These are phyloP conservation scores for Danaus melanippus DNA, from an alignment of 1,140 invertebrate genomes.

Conservation along the genomic window DNA sequence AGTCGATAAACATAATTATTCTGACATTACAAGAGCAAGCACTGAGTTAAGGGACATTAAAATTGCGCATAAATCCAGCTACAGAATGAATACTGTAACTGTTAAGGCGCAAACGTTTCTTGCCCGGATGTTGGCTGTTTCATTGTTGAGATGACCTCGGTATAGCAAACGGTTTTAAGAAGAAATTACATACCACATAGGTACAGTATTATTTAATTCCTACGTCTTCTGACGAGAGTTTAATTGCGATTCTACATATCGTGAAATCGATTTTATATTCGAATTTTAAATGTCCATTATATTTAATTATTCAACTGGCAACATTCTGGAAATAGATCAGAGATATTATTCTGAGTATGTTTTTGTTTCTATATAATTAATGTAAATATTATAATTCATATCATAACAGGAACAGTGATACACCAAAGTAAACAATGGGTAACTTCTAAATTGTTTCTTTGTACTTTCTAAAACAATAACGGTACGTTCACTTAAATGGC, in stretches of 20 bases:
- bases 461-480: constrained; percentile 34
- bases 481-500: constrained; percentile 31
- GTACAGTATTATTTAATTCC: too few relatives aligned
- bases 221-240: too few relatives aligned
- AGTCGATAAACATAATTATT: too few relatives aligned
- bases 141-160: constrained; percentile 68
- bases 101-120: constrained; percentile 26
- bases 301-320: too few relatives aligned
- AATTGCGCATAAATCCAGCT: constrained; percentile 31
- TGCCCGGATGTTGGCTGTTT: constrained; percentile 66
- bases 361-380: too few relatives aligned
- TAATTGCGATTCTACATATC: too few relatives aligned
- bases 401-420: too few relatives aligned
- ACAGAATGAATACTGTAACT: constrained; percentile 8
- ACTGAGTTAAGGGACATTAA: constrained; percentile 24
- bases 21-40: constrained; percentile 10
- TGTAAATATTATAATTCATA: too few relatives aligned
- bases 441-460: constrained; percentile 22
- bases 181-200: constrained; percentile 37
- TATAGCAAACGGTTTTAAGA: constrained; percentile 47
- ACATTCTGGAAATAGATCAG: too few relatives aligned
- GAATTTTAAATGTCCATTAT: too few relatives aligned
- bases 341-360: background rate
- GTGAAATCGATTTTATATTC: too few relatives aligned
- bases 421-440: too few relatives aligned